Conservation (phyloP, 2,888 invertebrate genomes). For the Cantharis rustica region DNA sequence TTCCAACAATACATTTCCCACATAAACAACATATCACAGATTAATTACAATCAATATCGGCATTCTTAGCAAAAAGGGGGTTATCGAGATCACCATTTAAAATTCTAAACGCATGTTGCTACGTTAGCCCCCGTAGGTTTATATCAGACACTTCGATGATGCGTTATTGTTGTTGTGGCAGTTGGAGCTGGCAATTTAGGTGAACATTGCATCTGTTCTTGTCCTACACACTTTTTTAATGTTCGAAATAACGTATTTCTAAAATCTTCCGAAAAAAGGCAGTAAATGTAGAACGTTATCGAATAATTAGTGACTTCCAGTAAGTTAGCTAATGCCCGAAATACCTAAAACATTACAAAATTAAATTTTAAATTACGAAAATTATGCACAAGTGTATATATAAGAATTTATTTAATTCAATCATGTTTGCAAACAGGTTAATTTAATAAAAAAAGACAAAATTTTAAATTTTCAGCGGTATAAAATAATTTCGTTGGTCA, state of each 20-base stretch:
- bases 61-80: slow-evolving; percentile 9
- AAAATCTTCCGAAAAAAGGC: slow-evolving; percentile 77
- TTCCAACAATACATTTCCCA: background rate
- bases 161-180: slow-evolving; percentile 55
- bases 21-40: slow-evolving; percentile 19
- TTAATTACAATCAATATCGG: slow-evolving; percentile 18
- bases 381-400: background rate
- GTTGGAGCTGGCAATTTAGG: slow-evolving; percentile 50
- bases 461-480: too few relatives aligned
- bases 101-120: slow-evolving; percentile 38
- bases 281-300: slow-evolving; percentile 79
- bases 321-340: slow-evolving; percentile 72
- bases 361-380: background rate
- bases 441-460: too few relatives aligned
- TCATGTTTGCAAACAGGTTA: too few relatives aligned
- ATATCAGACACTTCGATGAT: slow-evolving; percentile 53
- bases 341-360: slow-evolving; percentile 58
- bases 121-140: slow-evolving; percentile 42
- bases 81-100: slow-evolving; percentile 1
- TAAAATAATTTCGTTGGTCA: too few relatives aligned
- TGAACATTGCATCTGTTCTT: slow-evolving; percentile 41
- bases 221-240: slow-evolving; percentile 63
- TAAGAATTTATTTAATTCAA: too few relatives aligned
- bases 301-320: slow-evolving; percentile 78
- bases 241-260: slow-evolving; percentile 70